Evolutionary conservation across 2,888 invertebrate species (phyloP), one percentile per base, ranked within the genome.

Genomic region (Pollenia labialis): DNA sequence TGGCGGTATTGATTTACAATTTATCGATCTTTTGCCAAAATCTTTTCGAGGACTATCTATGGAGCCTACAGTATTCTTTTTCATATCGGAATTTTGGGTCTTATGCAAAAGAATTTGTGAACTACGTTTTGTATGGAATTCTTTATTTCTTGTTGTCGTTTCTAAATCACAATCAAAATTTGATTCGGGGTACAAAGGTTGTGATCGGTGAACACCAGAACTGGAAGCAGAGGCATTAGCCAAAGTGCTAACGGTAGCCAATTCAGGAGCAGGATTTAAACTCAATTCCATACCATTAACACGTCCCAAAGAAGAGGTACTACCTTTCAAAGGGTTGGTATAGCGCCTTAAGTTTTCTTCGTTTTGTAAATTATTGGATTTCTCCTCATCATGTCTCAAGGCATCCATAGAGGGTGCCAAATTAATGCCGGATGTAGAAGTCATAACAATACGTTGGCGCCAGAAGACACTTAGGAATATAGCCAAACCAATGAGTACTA

Each of bases 331-430:
- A 6, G 97, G 97, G 93, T 97, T 97, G 64, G 96, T 96, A 93
- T 97, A 97, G 88, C 97, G 95, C 75, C 97, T 95, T 83, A 98
- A 94, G 92, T 97, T 98, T 93, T 98, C 98, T 92, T 97, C 97
- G 93, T 97, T 98, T 93, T 98, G 98, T 83, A 97, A 93, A 93
- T 98, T 98, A 93, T 98, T 98, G 4, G 97, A 97, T 92, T 97
- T 97, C 91, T 97, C 97, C 91, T 97, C 97, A 91, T 97, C 97
- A 91, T 96, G 95, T 88, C 95, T 95, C 92, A 95, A 95, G 84
- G 94, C 95, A 91, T 95, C 96, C 83, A 94, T 92, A 16, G 94
- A 94, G 52, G 93, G 95, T 62, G 94, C 95, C 90, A 94, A 93
- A 91, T 93, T 94, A 80, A 94, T 93, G 66, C 95, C 94, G 88